These are phyloP conservation scores for Venusia cambrica DNA, from an alignment of 2,888 invertebrate genomes.

Conservation along the genomic window DNA sequence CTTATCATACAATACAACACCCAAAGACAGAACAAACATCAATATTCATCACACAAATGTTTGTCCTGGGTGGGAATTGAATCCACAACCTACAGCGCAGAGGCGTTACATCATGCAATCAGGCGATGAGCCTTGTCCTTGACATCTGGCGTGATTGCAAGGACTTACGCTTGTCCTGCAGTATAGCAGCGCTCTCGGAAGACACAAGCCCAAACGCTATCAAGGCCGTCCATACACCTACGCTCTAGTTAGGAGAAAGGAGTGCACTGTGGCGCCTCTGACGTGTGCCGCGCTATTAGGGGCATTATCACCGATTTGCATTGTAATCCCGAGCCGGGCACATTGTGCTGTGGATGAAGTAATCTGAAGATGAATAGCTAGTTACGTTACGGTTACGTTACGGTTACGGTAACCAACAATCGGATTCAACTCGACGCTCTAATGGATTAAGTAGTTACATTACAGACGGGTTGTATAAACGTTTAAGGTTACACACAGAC, in stretches of 20 bases:
- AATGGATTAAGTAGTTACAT: slow-evolving; percentile 1
- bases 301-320: slow-evolving; percentile 51
- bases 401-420: not conserved
- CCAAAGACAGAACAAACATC: too few species aligned
- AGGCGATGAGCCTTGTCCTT: too few species aligned
- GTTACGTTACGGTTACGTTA: slow-evolving; percentile 4
- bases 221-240: slow-evolving; percentile 56
- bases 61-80: too few species aligned
- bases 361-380: slow-evolving; percentile 19
- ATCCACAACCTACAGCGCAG: too few species aligned
- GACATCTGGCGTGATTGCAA: too few species aligned
- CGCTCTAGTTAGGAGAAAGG: slow-evolving; percentile 71
- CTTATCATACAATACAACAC: too few species aligned
- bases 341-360: slow-evolving; percentile 30
- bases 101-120: too few species aligned
- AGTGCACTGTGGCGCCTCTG: slow-evolving; percentile 59
- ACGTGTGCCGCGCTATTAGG: slow-evolving; percentile 45
- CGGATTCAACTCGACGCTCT: not conserved
- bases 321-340: slow-evolving; percentile 31
- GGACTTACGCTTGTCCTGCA: slow-evolving; percentile 8
- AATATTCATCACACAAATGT: too few species aligned
- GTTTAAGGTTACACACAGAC: too few species aligned
- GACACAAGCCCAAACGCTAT: slow-evolving; percentile 17
- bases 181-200: slow-evolving; percentile 13
- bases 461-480: too few species aligned